Evolutionary conservation across 2,888 invertebrate species (phyloP).

Genomic region (Erebia ligea): DNA sequence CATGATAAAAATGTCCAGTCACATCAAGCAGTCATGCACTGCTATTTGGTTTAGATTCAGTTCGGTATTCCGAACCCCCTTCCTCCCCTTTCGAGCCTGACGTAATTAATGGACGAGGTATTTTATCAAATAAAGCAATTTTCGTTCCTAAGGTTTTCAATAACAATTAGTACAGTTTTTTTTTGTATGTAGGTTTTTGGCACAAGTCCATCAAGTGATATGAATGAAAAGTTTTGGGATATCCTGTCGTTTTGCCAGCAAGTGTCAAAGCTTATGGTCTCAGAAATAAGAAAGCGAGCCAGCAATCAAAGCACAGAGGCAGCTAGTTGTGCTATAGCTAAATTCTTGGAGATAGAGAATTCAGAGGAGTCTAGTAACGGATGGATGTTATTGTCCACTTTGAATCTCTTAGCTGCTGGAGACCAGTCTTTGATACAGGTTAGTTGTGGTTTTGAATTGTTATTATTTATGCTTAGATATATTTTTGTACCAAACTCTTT

Average conservation of each 20-base stretch:
- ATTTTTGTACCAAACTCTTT: too few species aligned
- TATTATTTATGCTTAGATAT: too few species aligned
- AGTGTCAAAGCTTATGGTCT: conserved; percentile 98
- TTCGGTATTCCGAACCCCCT: too few species aligned
- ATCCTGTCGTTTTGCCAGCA: conserved; percentile 96
- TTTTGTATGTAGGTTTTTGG: conserved; percentile 90
- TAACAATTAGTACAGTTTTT: conserved; percentile 22
- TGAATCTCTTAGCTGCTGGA: conserved; percentile 96
- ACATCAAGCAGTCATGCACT: too few species aligned
- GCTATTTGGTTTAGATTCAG: too few species aligned
- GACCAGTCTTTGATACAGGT: conserved; percentile 95
- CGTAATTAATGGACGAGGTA: not conserved
- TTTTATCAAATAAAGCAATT: conserved; percentile 1
- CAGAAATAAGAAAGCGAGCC: conserved; percentile 96
- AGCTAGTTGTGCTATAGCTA: conserved; percentile 98
- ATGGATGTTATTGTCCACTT: conserved; percentile 96
- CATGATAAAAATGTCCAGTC: too few species aligned
- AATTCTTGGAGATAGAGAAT: conserved; percentile 97
- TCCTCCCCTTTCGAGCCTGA: too few species aligned
- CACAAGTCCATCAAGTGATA: conserved; percentile 95
- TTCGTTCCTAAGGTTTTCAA: conserved; percentile 10
- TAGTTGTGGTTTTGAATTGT: conserved; percentile 26
- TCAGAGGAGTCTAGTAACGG: conserved; percentile 97
- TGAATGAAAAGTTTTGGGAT: conserved; percentile 99
- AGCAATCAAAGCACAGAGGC: conserved; percentile 98